Conservation (phyloP, 2,113 vertebrate species). For the Megaptera novaeangliae region DNA sequence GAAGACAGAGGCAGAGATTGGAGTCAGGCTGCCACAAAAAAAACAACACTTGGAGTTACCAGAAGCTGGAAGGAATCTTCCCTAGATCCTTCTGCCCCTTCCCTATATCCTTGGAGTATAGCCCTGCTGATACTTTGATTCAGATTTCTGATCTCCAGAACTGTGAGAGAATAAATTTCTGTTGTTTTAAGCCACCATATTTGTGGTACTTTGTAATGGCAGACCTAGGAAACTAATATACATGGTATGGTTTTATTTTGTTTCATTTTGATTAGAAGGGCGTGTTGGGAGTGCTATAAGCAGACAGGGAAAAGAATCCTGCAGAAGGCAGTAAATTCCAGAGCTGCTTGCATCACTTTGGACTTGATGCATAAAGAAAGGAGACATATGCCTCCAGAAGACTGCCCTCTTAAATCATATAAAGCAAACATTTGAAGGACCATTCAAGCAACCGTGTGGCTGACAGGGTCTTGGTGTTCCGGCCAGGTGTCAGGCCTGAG, state of each 20-base stretch:
- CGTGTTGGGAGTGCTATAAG: too few species aligned
- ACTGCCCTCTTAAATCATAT: not conserved
- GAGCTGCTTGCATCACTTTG: not conserved
- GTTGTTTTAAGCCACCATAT: not conserved
- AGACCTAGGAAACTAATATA: not conserved
- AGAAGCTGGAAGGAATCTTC: not conserved
- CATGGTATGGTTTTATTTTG: not conserved
- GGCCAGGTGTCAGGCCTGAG: too few species aligned
- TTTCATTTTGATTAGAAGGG: not conserved
- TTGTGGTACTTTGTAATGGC: not conserved
- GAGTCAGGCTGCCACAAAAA: rapidly evolving
- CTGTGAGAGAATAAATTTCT: not conserved
- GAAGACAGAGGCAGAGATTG: not conserved
- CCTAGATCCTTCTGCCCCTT: too few species aligned
- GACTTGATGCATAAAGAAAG: not conserved
- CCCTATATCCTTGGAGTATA: rapidly evolving
- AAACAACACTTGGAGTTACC: too few species aligned
- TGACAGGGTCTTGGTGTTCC: too few species aligned
- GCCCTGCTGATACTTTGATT: too few species aligned
- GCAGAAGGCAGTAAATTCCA: too few species aligned
- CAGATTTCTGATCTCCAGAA: not conserved
- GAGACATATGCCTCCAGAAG: not conserved
- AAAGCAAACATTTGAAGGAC: not conserved
- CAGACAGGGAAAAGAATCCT: too few species aligned
- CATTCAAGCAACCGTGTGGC: not conserved